Evolutionary conservation across 2,888 invertebrate genomes (phyloP).

Genomic region (Aleiodes alternator): DNA sequence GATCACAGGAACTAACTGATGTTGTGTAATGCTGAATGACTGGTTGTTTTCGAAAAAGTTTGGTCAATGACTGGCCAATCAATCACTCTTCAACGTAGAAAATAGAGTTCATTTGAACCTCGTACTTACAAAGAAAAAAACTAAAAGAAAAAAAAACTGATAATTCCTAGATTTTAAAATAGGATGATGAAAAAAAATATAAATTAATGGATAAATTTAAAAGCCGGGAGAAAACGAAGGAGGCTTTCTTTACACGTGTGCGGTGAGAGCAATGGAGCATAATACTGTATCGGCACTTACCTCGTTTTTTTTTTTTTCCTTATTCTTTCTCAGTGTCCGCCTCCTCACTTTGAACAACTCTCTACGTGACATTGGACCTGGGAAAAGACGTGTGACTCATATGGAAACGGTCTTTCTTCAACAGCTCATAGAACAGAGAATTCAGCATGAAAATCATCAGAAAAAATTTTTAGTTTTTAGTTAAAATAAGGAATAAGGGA

Average conservation of each 20-base stretch:
- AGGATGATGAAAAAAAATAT: neutral
- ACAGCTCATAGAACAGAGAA: constrained; percentile 5
- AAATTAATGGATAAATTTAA: neutral
- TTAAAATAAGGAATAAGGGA: too few relatives aligned
- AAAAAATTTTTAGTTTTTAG: neutral
- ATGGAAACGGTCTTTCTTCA: neutral
- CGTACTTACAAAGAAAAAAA: too few relatives aligned
- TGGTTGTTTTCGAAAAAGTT: neutral
- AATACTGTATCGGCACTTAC: constrained; percentile 14
- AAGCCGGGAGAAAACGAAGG: constrained; percentile 5
- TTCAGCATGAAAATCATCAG: neutral
- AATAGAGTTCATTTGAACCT: too few relatives aligned
- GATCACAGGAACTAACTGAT: neutral
- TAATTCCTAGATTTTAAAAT: neutral
- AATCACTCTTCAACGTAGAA: too few relatives aligned
- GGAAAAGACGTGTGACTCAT: constrained; percentile 13
- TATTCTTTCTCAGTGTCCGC: neutral
- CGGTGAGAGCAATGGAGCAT: neutral
- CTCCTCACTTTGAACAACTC: constrained; percentile 11
- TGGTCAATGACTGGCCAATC: constrained; percentile 1
- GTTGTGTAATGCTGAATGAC: constrained; percentile 12
- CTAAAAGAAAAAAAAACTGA: too few relatives aligned
- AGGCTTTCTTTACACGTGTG: neutral
- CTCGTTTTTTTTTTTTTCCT: neutral
- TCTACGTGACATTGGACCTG: constrained; percentile 4